Evolutionary conservation across 2,113 vertebrate species (phyloP).

Genomic region (Phylloscopus trochilus): DNA sequence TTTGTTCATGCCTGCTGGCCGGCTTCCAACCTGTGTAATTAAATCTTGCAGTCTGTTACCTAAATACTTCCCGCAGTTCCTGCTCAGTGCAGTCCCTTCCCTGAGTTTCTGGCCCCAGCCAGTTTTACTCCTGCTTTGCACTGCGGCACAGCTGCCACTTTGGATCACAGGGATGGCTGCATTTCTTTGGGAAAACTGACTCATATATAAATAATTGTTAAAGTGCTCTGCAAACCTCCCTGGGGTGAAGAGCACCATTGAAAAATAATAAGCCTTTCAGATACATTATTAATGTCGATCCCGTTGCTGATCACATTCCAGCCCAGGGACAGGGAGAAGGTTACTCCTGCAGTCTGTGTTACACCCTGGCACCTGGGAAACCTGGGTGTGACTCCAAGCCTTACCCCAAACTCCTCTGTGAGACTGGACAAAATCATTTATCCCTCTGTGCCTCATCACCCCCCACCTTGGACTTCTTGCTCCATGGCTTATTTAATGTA

Average conservation of each 20-base stretch:
- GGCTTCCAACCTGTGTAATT: slow-evolving; percentile 44
- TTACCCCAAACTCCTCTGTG: fast-evolving
- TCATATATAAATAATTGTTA: slow-evolving; percentile 56
- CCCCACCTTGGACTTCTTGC: neutral
- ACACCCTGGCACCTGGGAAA: neutral
- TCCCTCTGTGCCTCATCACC: neutral
- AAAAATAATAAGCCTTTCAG: slow-evolving; percentile 41
- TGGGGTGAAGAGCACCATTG: neutral
- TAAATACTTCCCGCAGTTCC: slow-evolving; percentile 12
- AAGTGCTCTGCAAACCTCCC: slow-evolving; percentile 35
- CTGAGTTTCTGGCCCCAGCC: neutral
- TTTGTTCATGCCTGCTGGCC: slow-evolving; percentile 52
- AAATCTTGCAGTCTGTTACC: slow-evolving; percentile 61
- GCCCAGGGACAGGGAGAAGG: neutral
- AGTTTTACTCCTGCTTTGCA: neutral
- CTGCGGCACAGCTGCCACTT: slow-evolving; percentile 19
- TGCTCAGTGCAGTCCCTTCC: neutral
- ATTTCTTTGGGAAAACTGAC: slow-evolving; percentile 28
- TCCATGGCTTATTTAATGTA: neutral
- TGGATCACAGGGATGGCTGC: slow-evolving; percentile 49
- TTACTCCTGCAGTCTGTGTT: neutral
- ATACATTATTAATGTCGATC: slow-evolving; percentile 29
- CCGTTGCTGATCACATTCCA: neutral
- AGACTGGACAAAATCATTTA: neutral
- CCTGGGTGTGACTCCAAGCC: neutral